A percentile compares a stretch with the other conserved stretches of the same genome.
Evolutionary conservation across 2,113 vertebrate species (phyloP).

Genomic region (Muntiacus reevesi): DNA sequence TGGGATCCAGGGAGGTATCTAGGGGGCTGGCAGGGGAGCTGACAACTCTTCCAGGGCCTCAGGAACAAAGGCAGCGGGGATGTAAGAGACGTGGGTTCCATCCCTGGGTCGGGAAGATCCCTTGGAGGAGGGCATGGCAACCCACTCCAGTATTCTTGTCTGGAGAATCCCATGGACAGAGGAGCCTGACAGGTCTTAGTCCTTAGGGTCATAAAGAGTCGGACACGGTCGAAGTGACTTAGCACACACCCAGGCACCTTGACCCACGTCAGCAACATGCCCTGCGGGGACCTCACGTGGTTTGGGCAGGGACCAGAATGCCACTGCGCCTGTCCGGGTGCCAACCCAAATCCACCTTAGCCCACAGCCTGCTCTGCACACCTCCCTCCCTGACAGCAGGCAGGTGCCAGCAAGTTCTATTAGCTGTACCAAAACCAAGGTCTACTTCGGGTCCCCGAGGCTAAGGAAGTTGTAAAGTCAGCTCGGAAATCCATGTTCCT

Average conservation of each 20-base stretch:
- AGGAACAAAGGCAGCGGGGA: background rate
- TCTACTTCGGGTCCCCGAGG: background rate
- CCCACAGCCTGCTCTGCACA: background rate
- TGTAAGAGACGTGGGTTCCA: background rate
- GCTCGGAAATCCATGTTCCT: background rate
- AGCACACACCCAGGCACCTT: background rate
- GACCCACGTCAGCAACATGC: background rate
- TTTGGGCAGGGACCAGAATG: background rate
- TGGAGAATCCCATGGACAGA: background rate
- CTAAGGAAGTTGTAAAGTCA: background rate
- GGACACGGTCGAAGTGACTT: accelerated
- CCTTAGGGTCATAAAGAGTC: background rate
- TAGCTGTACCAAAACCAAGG: background rate
- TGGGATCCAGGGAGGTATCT: background rate
- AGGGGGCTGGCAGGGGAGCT: background rate
- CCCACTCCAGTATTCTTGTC: background rate
- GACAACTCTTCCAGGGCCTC: background rate
- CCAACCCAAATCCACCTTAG: background rate
- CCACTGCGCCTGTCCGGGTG: background rate
- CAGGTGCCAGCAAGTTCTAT: background rate
- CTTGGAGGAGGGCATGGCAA: background rate
- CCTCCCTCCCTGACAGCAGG: background rate
- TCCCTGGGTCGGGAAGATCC: background rate
- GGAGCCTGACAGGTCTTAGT: background rate
- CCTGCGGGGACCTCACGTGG: background rate